These are phyloP conservation scores for Dicycla oo DNA, from an alignment of 2,888 invertebrate genomes.

Conservation along the genomic window DNA sequence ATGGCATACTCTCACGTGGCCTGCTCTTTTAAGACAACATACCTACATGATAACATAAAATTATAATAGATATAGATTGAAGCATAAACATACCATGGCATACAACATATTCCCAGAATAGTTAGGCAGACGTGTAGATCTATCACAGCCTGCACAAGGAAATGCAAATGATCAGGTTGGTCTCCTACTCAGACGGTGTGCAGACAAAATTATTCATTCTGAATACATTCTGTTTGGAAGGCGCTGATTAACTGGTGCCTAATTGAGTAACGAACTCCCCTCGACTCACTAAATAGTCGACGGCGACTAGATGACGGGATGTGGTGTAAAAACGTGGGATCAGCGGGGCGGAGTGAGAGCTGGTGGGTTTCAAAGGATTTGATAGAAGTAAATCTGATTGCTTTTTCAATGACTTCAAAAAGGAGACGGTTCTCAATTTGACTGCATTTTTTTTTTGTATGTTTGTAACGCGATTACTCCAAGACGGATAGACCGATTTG, in stretches of 20 bases:
- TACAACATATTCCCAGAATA: too few relatives aligned
- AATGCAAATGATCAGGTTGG: constrained; percentile 66
- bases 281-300: constrained; percentile 84
- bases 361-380: background rate
- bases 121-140: too few relatives aligned
- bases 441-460: too few relatives aligned
- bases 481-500: too few relatives aligned
- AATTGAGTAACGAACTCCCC: constrained; percentile 88
- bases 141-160: constrained; percentile 42
- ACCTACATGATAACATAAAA: too few relatives aligned
- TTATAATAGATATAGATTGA: too few relatives aligned
- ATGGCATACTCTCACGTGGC: too few relatives aligned
- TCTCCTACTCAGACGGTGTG: constrained; percentile 58
- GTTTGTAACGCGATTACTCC: too few relatives aligned
- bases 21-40: too few relatives aligned
- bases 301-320: constrained; percentile 68
- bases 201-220: constrained; percentile 79
- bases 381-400: background rate
- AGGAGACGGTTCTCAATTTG: too few relatives aligned
- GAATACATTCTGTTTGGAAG: constrained; percentile 83
- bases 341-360: constrained; percentile 46
- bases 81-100: too few relatives aligned
- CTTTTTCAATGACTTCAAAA: too few relatives aligned
- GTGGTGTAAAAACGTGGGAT: constrained; percentile 38
- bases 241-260: constrained; percentile 86